Evolutionary conservation across 2,113 vertebrate species (phyloP).

Genomic region (Ancistrus triradiatus): DNA sequence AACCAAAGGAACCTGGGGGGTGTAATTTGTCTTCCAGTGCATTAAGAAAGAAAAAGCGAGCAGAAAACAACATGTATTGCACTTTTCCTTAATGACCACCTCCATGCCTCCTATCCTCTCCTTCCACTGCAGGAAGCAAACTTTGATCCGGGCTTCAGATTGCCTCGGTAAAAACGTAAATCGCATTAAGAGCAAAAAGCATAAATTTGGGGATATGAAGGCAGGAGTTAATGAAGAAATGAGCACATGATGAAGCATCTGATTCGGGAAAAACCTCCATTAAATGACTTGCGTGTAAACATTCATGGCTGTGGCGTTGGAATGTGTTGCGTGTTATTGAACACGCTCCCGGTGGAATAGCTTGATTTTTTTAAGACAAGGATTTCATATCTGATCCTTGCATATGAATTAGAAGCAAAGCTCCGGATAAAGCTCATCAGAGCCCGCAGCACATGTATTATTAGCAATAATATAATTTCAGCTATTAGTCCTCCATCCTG

Average conservation of each 20-base stretch:
- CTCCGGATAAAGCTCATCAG: slow-evolving; percentile 79
- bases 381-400: slow-evolving; percentile 83
- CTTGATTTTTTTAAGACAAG: slow-evolving; percentile 79
- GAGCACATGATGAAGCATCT: slow-evolving; percentile 25
- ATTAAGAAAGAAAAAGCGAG: slow-evolving; percentile 42
- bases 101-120: slow-evolving; percentile 26
- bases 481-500: slow-evolving; percentile 89
- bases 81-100: slow-evolving; percentile 52
- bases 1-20: slow-evolving; percentile 48
- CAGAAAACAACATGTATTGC: slow-evolving; percentile 47
- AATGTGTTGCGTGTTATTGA: slow-evolving; percentile 12
- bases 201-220: slow-evolving; percentile 38
- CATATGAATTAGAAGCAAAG: slow-evolving; percentile 84
- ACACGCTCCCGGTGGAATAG: slow-evolving; percentile 76
- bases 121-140: slow-evolving; percentile 12
- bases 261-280: slow-evolving; percentile 20
- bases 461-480: slow-evolving; percentile 93
- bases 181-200: slow-evolving; percentile 18
- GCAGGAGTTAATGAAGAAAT: slow-evolving; percentile 39
- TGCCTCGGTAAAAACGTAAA: slow-evolving; percentile 49
- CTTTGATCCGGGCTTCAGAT: slow-evolving; percentile 47
- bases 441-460: slow-evolving; percentile 91
- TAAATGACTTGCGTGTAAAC: slow-evolving; percentile 40
- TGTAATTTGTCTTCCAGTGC: slow-evolving; percentile 51
- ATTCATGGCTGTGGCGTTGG: slow-evolving; percentile 35